Percentiles rank a stretch among this genome's conserved stretches.
Evolutionary conservation across 2,888 invertebrate species (phyloP).

Genomic region (Horisme vitalbata): DNA sequence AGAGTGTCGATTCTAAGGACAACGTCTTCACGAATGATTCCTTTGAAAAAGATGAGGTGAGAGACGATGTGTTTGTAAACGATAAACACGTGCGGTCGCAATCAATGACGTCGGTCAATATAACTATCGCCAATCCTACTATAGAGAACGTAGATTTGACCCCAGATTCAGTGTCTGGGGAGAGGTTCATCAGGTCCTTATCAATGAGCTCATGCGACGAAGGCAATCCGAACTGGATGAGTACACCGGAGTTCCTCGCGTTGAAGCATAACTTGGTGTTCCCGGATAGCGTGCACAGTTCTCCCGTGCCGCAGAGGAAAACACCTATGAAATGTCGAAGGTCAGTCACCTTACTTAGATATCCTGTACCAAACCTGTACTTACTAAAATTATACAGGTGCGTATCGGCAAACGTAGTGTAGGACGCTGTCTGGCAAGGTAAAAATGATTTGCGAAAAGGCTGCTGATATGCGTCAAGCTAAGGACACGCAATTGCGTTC

Average conservation of each 20-base stretch:
- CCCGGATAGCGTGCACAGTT: constrained; percentile 90
- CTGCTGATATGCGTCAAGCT: no score
- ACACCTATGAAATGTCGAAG: constrained; percentile 85
- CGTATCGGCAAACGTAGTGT: no score
- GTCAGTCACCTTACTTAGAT: constrained; percentile 45
- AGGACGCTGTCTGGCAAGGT: no score
- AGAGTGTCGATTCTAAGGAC: constrained; percentile 65
- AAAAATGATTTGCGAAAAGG: no score
- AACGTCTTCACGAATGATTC: constrained; percentile 52
- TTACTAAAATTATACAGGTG: no score
- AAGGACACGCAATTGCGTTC: no score
- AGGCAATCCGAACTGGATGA: constrained; percentile 90
- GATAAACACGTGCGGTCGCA: constrained; percentile 79
- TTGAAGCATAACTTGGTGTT: constrained; percentile 91
- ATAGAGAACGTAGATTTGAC: constrained; percentile 88
- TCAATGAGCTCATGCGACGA: constrained; percentile 87
- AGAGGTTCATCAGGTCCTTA: constrained; percentile 83
- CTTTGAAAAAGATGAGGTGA: constrained; percentile 68
- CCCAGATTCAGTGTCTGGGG: constrained; percentile 83
- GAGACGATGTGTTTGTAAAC: constrained; percentile 66
- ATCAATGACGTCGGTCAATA: constrained; percentile 85
- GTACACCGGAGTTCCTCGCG: constrained; percentile 90
- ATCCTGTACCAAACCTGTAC: no score
- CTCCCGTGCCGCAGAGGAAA: constrained; percentile 87
- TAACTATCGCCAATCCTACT: constrained; percentile 88